Conservation (phyloP, 2,888 invertebrate species). For the Microdon myrmicae region DNA sequence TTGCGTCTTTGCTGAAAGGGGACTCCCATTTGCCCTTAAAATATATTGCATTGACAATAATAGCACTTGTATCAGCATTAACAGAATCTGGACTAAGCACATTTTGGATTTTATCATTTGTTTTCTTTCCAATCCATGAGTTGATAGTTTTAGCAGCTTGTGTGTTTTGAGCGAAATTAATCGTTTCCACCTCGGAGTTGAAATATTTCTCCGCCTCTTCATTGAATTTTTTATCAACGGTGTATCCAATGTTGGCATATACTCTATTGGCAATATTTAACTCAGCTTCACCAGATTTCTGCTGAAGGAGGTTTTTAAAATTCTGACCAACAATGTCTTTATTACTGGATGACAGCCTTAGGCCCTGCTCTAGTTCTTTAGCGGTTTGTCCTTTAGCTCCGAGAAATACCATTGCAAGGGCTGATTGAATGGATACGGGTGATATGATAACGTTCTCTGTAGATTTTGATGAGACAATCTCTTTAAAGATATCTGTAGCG, state of each 20-base stretch:
- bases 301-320: conserved; percentile 56
- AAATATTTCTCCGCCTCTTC: conserved; percentile 73
- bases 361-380: conserved; percentile 55
- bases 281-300: conserved; percentile 32
- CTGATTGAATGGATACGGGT: conserved; percentile 79
- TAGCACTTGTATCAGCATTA: conserved; percentile 70
- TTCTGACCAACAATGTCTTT: conserved; percentile 55
- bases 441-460: conserved; percentile 76
- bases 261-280: conserved; percentile 77
- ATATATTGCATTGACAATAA: conserved; percentile 83
- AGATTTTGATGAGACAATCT: conserved; percentile 37
- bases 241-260: conserved; percentile 71
- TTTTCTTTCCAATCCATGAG: conserved; percentile 81
- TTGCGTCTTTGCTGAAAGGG: conserved; percentile 69
- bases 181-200: conserved; percentile 71
- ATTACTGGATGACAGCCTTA: conserved; percentile 55
- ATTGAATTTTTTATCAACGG: conserved; percentile 70
- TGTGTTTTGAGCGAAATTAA: conserved; percentile 71
- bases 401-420: conserved; percentile 76
- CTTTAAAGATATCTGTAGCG: conserved; percentile 55
- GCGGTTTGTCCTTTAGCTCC: conserved; percentile 72
- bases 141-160: conserved; percentile 75
- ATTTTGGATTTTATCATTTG: conserved; percentile 83
- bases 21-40: conserved; percentile 82
- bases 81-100: conserved; percentile 74